These are phyloP conservation scores for Vanessa tameamea DNA, from an alignment of 1,140 invertebrate genomes.

Conservation along the genomic window DNA sequence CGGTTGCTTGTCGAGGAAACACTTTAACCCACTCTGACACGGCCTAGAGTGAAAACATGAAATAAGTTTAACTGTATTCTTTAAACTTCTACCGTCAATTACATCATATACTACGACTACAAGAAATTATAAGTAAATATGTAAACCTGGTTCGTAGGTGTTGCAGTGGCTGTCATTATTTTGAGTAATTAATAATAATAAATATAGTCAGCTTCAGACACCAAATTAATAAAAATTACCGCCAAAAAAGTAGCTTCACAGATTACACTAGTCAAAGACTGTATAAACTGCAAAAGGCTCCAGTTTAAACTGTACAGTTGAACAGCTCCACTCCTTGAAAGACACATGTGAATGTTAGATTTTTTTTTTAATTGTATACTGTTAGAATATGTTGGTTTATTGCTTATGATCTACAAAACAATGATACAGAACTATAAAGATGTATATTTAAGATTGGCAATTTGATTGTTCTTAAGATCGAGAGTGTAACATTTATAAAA, in stretches of 20 bases:
- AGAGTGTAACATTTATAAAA: background rate
- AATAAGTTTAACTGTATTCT: background rate
- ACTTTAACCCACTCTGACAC: slow-evolving; percentile 59
- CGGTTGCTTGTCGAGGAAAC: slow-evolving; percentile 56
- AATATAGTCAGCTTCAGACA: too few species aligned
- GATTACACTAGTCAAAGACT: too few species aligned
- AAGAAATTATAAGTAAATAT: background rate
- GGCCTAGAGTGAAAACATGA: slow-evolving; percentile 41
- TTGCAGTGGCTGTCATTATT: slow-evolving; percentile 43
- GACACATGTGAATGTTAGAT: too few species aligned
- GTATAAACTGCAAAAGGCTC: too few species aligned
- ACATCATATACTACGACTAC: background rate
- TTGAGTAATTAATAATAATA: background rate
- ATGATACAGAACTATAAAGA: too few species aligned
- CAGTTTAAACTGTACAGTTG: too few species aligned
- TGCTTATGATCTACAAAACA: too few species aligned
- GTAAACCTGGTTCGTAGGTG: slow-evolving; percentile 39
- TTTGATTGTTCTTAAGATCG: too few species aligned
- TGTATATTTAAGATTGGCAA: too few species aligned
- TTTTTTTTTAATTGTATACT: too few species aligned
- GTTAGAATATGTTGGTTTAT: too few species aligned
- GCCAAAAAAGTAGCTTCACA: background rate
- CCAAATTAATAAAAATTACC: background rate
- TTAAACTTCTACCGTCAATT: background rate
- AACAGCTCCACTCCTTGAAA: too few species aligned